Evolutionary conservation across 1,140 invertebrate genomes (phyloP).

Genomic region (Phymastichus coffea): DNA sequence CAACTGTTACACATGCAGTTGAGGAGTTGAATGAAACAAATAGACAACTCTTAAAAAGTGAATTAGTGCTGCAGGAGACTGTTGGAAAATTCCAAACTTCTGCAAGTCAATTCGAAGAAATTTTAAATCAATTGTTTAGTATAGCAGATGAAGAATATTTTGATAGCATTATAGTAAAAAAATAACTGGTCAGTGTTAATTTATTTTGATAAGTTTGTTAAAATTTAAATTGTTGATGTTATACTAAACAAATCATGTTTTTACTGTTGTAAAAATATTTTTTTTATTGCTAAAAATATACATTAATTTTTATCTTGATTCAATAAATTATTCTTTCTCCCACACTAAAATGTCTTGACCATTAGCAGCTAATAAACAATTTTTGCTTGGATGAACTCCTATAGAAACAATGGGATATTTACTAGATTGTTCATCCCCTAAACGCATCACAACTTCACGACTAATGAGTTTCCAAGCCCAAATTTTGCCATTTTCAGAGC

Average conservation of each 20-base stretch:
- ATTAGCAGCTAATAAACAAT: constrained; percentile 67
- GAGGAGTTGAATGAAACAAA: constrained; percentile 50
- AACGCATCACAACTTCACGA: constrained; percentile 63
- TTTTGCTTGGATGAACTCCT: constrained; percentile 70
- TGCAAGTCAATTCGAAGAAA: constrained; percentile 35
- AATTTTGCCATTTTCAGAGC: constrained; percentile 81
- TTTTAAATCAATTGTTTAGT: constrained; percentile 36
- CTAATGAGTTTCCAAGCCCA: constrained; percentile 88
- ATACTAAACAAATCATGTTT: neutral
- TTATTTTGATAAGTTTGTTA: neutral
- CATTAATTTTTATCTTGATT: constrained; percentile 13
- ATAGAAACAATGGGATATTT: constrained; percentile 58
- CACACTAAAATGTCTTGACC: constrained; percentile 68
- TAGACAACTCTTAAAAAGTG: constrained; percentile 50
- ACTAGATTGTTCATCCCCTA: constrained; percentile 47
- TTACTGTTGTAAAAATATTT: neutral
- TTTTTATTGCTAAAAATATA: too few species aligned
- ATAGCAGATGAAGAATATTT: constrained; percentile 43
- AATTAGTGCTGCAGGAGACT: constrained; percentile 51
- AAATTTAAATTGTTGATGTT: neutral
- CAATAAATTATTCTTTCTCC: constrained; percentile 35
- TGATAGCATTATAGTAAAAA: constrained; percentile 42
- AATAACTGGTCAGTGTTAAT: neutral
- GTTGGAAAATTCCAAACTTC: constrained; percentile 45
- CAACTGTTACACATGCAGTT: constrained; percentile 40